These are phyloP conservation scores for Pollenia griseotomentosa DNA, from an alignment of 2,888 invertebrate genomes.

Conservation along the genomic window DNA sequence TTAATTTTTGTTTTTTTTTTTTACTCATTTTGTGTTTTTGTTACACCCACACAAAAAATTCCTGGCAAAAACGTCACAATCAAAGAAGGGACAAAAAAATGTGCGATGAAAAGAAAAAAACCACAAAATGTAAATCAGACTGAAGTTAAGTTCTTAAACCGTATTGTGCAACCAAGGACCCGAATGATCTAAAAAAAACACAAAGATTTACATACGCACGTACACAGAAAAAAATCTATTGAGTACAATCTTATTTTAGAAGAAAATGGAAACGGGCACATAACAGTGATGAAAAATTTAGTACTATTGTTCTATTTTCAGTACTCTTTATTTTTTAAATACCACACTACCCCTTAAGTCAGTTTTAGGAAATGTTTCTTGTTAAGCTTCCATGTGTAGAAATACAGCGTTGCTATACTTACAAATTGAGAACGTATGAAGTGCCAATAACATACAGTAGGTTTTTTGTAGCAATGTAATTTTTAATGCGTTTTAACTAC, in stretches of 20 bases:
- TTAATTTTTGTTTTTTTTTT: slow-evolving; percentile 18
- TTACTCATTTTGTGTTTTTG: slow-evolving; percentile 38
- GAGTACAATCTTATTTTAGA: neutral
- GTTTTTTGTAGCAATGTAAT: too few relatives aligned
- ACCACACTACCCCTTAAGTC: neutral
- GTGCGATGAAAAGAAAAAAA: slow-evolving; percentile 37
- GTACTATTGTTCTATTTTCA: too few relatives aligned
- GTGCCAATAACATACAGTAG: too few relatives aligned
- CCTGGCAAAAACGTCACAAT: slow-evolving; percentile 53
- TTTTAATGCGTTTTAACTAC: too few relatives aligned
- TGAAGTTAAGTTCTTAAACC: slow-evolving; percentile 27
- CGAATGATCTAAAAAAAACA: neutral
- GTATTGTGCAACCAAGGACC: slow-evolving; percentile 35
- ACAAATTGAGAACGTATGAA: too few relatives aligned
- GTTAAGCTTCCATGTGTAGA: too few relatives aligned
- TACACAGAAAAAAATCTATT: too few relatives aligned
- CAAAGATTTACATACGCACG: too few relatives aligned
- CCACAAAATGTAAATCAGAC: slow-evolving; percentile 60
- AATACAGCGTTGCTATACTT: too few relatives aligned
- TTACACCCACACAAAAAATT: slow-evolving; percentile 61
- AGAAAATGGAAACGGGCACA: too few relatives aligned
- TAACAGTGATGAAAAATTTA: too few relatives aligned
- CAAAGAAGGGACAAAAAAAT: slow-evolving; percentile 26
- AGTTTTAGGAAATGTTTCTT: neutral
- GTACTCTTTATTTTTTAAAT: neutral